phyloP scores from a whole-genome alignment of 2,797 vertebrate genomes.

The Psittacula echo region DNA sequence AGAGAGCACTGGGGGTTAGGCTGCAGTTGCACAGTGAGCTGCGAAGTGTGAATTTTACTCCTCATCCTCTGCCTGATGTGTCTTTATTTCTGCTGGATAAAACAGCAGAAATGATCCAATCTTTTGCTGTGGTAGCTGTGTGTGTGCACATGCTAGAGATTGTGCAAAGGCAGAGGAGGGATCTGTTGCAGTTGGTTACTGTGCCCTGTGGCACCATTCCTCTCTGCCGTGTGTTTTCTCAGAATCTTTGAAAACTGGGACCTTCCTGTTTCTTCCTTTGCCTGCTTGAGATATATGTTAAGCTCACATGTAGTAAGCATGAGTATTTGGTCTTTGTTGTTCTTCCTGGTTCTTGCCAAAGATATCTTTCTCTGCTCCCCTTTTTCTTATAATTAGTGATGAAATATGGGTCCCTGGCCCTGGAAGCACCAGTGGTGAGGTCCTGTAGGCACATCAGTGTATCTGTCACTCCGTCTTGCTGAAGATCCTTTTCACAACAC shows the following conservation, averaged over 20 bases:
- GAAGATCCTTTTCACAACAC: not conserved
- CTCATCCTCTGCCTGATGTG: not conserved
- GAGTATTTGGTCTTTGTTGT: not conserved
- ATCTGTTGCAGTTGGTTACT: not conserved
- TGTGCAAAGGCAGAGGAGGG: not conserved
- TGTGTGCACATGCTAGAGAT: not conserved
- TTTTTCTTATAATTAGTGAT: not conserved
- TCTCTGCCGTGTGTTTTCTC: not conserved
- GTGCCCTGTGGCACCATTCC: not conserved
- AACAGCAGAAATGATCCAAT: not conserved
- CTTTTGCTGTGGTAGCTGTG: not conserved
- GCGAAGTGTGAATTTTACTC: not conserved
- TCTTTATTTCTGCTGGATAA: not conserved
- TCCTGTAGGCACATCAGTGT: not conserved
- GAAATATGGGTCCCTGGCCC: not conserved
- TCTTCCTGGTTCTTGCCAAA: not conserved
- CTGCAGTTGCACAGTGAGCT: not conserved
- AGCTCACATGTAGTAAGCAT: fast-evolving
- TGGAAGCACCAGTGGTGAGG: not conserved
- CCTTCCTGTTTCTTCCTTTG: not conserved
- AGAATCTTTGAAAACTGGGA: not conserved
- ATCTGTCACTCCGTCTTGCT: not conserved
- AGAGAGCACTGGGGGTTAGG: not conserved
- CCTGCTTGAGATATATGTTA: not conserved
- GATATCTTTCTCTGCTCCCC: not conserved